These are phyloP conservation scores for Drosophila percnosoma DNA, from an alignment of 2,888 invertebrate species.

Conservation along the genomic window DNA sequence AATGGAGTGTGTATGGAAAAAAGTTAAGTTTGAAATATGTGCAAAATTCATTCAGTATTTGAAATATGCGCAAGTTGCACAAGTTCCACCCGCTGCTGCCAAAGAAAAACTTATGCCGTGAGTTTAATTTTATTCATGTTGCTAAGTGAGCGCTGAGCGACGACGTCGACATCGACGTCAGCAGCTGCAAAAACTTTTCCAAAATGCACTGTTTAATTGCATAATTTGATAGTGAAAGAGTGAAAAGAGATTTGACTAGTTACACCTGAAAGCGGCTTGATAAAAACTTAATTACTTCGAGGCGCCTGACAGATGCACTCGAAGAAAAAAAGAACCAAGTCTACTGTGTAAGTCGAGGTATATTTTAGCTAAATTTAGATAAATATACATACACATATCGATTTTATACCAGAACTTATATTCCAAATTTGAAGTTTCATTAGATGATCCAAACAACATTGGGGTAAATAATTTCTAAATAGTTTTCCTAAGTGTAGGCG, in stretches of 20 bases:
- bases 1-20: background rate
- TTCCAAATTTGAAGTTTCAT: background rate
- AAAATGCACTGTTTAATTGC: slow-evolving; percentile 78
- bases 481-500: background rate
- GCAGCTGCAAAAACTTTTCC: slow-evolving; percentile 50
- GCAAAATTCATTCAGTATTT: slow-evolving; percentile 81
- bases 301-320: background rate
- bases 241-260: slow-evolving; percentile 61
- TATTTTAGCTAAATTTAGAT: background rate
- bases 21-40: slow-evolving; percentile 80
- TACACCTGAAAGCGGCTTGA: slow-evolving; percentile 60
- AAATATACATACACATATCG: background rate
- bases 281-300: slow-evolving; percentile 14
- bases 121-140: slow-evolving; percentile 80
- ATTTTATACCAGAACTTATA: background rate
- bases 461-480: background rate
- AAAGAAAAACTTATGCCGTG: slow-evolving; percentile 71
- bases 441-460: background rate
- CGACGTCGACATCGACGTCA: slow-evolving; percentile 29
- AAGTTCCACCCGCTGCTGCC: slow-evolving; percentile 52
- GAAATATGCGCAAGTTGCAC: slow-evolving; percentile 75
- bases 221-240: slow-evolving; percentile 72
- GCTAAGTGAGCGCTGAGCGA: slow-evolving; percentile 77
- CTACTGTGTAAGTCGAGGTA: background rate
- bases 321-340: background rate